phyloP scores from a whole-genome alignment of 1,140 invertebrate species.

The Heliconius congener region DNA sequence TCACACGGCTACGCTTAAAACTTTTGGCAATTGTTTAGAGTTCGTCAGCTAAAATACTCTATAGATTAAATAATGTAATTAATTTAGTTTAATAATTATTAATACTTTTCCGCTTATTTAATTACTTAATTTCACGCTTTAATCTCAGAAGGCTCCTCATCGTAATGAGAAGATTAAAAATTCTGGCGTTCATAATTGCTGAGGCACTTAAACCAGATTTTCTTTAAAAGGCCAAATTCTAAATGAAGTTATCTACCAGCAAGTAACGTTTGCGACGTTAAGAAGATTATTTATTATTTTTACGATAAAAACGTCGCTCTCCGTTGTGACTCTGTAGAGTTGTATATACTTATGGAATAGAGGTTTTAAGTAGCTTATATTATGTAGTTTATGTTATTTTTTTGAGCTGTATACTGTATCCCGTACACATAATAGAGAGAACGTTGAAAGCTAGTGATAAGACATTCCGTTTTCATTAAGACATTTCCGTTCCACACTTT shows the following conservation, averaged over 20 bases:
- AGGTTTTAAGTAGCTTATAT: not conserved
- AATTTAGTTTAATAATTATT: constrained; percentile 5
- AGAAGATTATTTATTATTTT: constrained; percentile 12
- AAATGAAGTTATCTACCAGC: constrained; percentile 25
- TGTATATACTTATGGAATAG: not conserved
- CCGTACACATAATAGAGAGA: too few species aligned
- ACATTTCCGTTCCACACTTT: too few species aligned
- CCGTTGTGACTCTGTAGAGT: not conserved
- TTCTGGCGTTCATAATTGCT: constrained; percentile 33
- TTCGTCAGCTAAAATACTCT: not conserved
- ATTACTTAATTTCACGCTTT: constrained; percentile 20
- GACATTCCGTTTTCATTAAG: too few species aligned
- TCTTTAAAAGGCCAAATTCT: constrained; percentile 23
- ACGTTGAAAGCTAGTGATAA: too few species aligned
- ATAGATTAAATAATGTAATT: constrained; percentile 9
- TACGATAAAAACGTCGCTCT: not conserved
- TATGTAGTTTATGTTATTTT: not conserved
- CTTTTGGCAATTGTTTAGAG: not conserved
- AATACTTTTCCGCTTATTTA: constrained; percentile 13
- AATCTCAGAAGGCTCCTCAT: constrained; percentile 25
- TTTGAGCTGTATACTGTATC: too few species aligned
- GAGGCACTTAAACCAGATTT: constrained; percentile 30
- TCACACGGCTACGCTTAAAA: not conserved
- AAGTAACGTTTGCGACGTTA: constrained; percentile 6
- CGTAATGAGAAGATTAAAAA: constrained; percentile 35